Conservation (phyloP, 2,797 vertebrate species). For the Cossypha heuglini region DNA sequence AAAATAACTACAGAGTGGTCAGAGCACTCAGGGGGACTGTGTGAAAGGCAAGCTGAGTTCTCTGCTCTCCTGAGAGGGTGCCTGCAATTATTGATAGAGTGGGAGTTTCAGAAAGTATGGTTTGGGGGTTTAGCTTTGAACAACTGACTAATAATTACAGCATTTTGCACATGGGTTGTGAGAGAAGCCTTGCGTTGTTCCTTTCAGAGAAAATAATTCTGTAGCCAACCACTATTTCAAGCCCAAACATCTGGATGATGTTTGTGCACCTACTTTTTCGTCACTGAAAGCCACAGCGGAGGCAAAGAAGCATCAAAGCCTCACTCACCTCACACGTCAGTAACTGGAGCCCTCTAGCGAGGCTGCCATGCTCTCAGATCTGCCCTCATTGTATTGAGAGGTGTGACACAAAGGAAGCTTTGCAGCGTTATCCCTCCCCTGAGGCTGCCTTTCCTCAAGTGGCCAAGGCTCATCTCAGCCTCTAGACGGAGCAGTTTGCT, state of each 20-base stretch:
- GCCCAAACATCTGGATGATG: neutral
- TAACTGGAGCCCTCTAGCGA: slow-evolving; percentile 62
- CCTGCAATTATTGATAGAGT: slow-evolving; percentile 15
- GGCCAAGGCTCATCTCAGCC: neutral
- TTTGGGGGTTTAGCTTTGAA: slow-evolving; percentile 55
- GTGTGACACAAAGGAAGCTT: neutral
- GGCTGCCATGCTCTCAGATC: neutral
- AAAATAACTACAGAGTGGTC: neutral
- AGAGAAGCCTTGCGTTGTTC: neutral
- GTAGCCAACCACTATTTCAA: neutral
- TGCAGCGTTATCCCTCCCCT: neutral
- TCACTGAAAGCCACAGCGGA: neutral
- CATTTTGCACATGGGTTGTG: neutral
- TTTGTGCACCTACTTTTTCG: neutral
- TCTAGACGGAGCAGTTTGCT: neutral
- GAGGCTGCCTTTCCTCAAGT: neutral
- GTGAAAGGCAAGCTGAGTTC: neutral
- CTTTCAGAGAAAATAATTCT: neutral
- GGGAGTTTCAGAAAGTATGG: slow-evolving; percentile 58
- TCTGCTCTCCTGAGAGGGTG: neutral
- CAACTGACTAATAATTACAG: slow-evolving; percentile 23
- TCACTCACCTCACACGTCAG: neutral
- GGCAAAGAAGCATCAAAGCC: neutral
- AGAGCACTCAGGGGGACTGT: neutral
- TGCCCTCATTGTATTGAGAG: accelerated